These are phyloP conservation scores for Epiblema foenella DNA, from an alignment of 2,888 invertebrate genomes.

Conservation along the genomic window DNA sequence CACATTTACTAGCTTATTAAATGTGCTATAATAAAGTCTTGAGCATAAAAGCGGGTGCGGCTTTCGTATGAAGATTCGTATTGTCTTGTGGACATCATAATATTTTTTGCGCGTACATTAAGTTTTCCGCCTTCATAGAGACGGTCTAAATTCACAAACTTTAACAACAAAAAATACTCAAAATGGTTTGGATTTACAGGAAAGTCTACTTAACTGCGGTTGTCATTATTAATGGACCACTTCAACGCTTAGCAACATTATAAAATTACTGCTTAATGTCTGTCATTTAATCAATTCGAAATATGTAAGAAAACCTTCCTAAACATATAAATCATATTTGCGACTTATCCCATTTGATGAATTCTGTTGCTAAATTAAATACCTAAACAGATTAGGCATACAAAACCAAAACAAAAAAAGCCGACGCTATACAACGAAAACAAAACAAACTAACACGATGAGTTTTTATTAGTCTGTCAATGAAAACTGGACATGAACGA, in stretches of 20 bases:
- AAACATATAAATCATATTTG: neutral
- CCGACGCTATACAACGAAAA: conserved; percentile 40
- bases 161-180: conserved; percentile 16
- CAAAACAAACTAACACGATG: conserved; percentile 46
- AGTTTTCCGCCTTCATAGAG: neutral
- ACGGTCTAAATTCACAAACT: conserved; percentile 11
- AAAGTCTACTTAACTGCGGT: neutral
- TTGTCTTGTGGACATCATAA: neutral
- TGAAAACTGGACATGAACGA: conserved; percentile 23
- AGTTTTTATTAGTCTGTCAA: conserved; percentile 36
- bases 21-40: neutral
- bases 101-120: neutral
- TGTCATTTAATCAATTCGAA: too few relatives aligned
- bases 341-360: neutral
- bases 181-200: conserved; percentile 7
- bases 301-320: neutral
- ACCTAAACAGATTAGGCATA: conserved; percentile 30
- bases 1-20: neutral
- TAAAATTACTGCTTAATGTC: neutral
- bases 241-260: neutral
- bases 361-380: conserved; percentile 5
- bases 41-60: neutral
- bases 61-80: neutral
- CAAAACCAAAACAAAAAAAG: conserved; percentile 37
- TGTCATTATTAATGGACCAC: conserved; percentile 2